Percentiles rank a stretch among this genome's conserved stretches.
Evolutionary conservation across 2,888 invertebrate species (phyloP).

Genomic region (Trichopria drosophilae): DNA sequence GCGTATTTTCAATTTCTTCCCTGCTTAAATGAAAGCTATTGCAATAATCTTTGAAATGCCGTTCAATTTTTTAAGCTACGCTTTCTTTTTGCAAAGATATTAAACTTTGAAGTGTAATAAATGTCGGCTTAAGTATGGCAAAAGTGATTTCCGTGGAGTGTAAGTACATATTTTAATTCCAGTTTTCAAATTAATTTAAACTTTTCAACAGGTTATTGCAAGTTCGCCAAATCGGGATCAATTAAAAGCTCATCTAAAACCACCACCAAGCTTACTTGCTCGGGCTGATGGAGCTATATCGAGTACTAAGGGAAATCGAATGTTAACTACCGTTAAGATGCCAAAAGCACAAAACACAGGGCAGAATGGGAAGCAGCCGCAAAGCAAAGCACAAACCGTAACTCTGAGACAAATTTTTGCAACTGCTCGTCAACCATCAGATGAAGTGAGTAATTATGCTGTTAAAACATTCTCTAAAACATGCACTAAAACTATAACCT

Average conservation of each 20-base stretch:
- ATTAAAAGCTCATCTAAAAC: constrained; percentile 80
- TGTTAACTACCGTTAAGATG: constrained; percentile 51
- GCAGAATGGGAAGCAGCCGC: constrained; percentile 48
- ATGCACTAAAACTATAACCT: too few species aligned
- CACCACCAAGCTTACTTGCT: constrained; percentile 77
- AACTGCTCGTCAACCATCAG: constrained; percentile 49
- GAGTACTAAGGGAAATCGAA: constrained; percentile 52
- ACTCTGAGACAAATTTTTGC: constrained; percentile 54
- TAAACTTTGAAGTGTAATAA: too few species aligned
- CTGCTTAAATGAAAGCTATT: too few species aligned
- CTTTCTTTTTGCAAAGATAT: too few species aligned
- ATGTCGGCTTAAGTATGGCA: too few species aligned
- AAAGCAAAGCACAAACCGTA: constrained; percentile 52
- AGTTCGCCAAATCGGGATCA: constrained; percentile 91
- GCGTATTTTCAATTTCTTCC: too few species aligned
- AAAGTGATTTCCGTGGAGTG: not conserved
- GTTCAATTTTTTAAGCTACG: too few species aligned
- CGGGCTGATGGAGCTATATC: constrained; percentile 53
- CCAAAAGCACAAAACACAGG: constrained; percentile 48
- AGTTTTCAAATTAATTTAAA: constrained; percentile 1
- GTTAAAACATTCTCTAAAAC: too few species aligned
- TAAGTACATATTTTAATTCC: not conserved
- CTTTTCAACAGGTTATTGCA: constrained; percentile 69
- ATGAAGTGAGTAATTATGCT: constrained; percentile 53
- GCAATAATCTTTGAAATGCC: too few species aligned